These are phyloP conservation scores for Macrosiphum euphorbiae DNA, from an alignment of 2,888 invertebrate species.

Conservation along the genomic window DNA sequence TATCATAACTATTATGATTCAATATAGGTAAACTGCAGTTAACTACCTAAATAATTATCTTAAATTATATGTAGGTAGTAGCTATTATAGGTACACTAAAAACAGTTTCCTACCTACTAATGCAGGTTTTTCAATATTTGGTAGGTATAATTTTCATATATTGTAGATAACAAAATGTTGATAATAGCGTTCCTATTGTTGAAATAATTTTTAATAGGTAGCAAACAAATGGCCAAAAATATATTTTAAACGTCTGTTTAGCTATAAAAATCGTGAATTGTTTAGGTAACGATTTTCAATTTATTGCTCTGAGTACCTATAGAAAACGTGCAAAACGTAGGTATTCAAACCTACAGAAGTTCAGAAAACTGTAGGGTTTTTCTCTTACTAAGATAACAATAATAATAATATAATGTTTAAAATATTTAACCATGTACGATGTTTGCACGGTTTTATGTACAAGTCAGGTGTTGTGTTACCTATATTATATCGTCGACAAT, in stretches of 20 bases:
- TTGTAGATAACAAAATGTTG: too few species aligned
- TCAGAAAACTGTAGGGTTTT: neutral
- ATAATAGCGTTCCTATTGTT: neutral
- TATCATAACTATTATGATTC: neutral
- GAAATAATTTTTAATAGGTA: neutral
- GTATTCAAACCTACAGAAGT: neutral
- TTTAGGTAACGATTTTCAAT: neutral
- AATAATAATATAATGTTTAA: neutral
- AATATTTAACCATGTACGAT: too few species aligned
- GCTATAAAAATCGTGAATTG: neutral
- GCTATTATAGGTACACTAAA: neutral
- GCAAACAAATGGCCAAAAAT: neutral
- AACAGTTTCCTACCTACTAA: neutral
- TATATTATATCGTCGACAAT: too few species aligned
- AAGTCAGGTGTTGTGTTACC: neutral
- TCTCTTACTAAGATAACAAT: neutral
- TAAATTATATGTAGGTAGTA: neutral
- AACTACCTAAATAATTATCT: neutral
- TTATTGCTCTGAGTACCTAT: neutral
- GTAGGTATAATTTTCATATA: too few species aligned
- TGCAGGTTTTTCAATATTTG: neutral
- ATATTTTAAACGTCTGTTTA: neutral
- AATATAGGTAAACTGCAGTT: neutral
- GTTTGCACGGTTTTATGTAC: neutral
- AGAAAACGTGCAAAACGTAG: neutral